A percentile compares a stretch with the other conserved stretches of the same genome.
Conservation (phyloP, 2,113 vertebrate species). For the Reinhardtius hippoglossoides region DNA sequence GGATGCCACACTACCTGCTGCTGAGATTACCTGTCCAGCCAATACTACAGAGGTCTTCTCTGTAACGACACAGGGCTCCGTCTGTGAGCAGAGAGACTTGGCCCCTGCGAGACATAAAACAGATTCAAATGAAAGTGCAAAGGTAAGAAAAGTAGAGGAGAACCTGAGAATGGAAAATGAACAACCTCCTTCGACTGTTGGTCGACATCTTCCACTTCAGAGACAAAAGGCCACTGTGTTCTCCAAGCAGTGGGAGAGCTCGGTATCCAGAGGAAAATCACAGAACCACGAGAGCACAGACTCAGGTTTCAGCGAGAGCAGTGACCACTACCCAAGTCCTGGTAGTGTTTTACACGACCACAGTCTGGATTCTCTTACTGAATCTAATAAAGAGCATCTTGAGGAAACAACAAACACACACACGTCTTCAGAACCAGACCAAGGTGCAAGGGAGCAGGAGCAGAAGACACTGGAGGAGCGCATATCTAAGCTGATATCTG, state of each 20-base stretch:
- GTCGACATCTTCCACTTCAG: constrained; percentile 81
- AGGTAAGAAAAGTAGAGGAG: constrained; percentile 5
- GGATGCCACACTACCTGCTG: constrained; percentile 19
- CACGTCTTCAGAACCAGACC: not conserved
- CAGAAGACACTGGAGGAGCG: constrained; percentile 90
- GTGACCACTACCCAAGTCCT: constrained; percentile 86
- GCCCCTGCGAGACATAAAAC: constrained; percentile 20
- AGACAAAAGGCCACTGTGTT: constrained; percentile 85
- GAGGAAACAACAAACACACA: constrained; percentile 24
- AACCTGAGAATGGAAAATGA: constrained; percentile 58
- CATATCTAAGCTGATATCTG: constrained; percentile 93
- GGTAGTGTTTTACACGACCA: constrained; percentile 78
- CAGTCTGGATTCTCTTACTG: constrained; percentile 82
- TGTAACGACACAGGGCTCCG: constrained; percentile 13
- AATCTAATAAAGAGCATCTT: constrained; percentile 66
- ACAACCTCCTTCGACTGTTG: constrained; percentile 56
- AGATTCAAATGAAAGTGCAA: constrained; percentile 23
- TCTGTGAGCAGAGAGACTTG: constrained; percentile 46
- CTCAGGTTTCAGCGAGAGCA: constrained; percentile 94
- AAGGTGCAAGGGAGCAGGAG: constrained; percentile 76
- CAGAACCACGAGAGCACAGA: constrained; percentile 95
- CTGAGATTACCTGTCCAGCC: constrained; percentile 27
- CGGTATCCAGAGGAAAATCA: constrained; percentile 82
- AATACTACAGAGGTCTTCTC: constrained; percentile 5
- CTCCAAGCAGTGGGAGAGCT: constrained; percentile 86